Conservation (phyloP, 2,888 invertebrate species). For the Ceriagrion tenellum region DNA sequence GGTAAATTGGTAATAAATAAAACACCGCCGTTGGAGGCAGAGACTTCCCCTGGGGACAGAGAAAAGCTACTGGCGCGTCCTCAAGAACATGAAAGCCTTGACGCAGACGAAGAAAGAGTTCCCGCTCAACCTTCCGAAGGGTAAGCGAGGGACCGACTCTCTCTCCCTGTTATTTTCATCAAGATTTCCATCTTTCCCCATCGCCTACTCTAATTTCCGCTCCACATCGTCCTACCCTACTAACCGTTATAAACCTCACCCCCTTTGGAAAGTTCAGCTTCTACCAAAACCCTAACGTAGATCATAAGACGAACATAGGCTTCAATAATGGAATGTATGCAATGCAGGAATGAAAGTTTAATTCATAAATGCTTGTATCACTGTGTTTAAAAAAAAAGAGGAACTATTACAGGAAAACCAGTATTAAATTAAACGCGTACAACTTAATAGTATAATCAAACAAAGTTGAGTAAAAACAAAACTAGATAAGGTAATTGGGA, state of each 20-base stretch:
- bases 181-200: constrained; percentile 45
- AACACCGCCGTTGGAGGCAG: too few species aligned
- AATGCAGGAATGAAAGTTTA: too few species aligned
- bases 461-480: too few species aligned
- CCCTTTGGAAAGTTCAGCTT: background rate
- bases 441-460: too few species aligned
- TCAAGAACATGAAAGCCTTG: background rate
- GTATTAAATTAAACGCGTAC: too few species aligned
- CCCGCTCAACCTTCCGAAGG: background rate
- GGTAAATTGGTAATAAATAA: too few species aligned
- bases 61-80: background rate
- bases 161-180: background rate
- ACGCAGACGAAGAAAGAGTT: constrained; percentile 1
- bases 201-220: constrained; percentile 59
- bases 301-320: too few species aligned
- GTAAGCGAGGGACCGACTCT: constrained; percentile 1
- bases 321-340: too few species aligned
- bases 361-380: too few species aligned
- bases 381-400: too few species aligned
- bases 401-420: too few species aligned
- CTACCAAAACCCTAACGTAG: background rate
- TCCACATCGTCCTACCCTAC: constrained; percentile 32
- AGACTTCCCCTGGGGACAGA: background rate
- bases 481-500: too few species aligned
- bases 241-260: background rate